These are phyloP conservation scores for Pomatorhinus ruficollis DNA, from an alignment of 2,113 vertebrate species.

Conservation along the genomic window DNA sequence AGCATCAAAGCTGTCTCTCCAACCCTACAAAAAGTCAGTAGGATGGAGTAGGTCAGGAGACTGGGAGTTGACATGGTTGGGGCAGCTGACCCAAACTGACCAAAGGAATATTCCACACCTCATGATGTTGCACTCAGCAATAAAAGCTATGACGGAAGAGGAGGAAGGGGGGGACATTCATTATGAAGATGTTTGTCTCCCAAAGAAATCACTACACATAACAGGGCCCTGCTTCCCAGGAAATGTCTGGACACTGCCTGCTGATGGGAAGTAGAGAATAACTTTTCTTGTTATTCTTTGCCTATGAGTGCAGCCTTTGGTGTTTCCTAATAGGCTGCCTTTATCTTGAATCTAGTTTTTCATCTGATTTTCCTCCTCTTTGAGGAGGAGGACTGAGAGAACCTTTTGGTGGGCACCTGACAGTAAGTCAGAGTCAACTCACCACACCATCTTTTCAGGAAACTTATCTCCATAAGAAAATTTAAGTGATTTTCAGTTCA, in stretches of 20 bases:
- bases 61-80: rapidly evolving
- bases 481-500: neutral
- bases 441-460: neutral
- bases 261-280: neutral
- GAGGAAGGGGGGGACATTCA: rapidly evolving
- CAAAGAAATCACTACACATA: rapidly evolving
- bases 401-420: neutral
- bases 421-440: neutral
- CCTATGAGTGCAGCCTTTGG: neutral
- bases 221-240: neutral
- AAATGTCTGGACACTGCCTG: neutral
- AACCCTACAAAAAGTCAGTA: neutral
- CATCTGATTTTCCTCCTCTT: neutral
- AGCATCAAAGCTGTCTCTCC: neutral
- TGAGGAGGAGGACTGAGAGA: neutral
- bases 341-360: neutral
- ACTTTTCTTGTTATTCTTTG: neutral
- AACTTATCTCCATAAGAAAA: neutral
- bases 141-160: neutral
- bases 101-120: neutral
- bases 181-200: neutral
- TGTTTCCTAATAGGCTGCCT: neutral
- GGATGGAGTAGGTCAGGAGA: neutral
- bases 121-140: neutral
- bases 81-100: neutral